A percentile compares a stretch with the other conserved stretches of the same genome.
These are phyloP conservation scores for Aramus guarauna DNA, from an alignment of 2,113 vertebrate genomes.

Conservation along the genomic window DNA sequence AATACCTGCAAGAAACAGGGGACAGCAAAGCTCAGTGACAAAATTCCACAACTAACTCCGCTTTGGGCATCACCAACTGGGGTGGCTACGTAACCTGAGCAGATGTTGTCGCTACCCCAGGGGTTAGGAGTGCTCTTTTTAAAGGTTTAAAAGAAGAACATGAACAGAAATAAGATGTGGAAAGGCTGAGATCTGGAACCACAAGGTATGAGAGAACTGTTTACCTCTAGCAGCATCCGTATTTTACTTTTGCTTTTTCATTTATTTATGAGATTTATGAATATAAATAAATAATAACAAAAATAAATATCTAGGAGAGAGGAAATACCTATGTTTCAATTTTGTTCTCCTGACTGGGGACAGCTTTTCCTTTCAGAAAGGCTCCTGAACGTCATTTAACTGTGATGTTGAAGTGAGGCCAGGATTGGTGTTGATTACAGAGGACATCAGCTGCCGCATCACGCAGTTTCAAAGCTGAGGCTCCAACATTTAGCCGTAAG, in stretches of 20 bases:
- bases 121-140: neutral
- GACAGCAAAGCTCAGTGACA: neutral
- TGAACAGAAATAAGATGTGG: neutral
- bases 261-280: neutral
- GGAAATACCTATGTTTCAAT: neutral
- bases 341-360: neutral
- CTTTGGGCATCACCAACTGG: neutral
- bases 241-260: neutral
- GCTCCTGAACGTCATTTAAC: neutral
- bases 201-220: neutral
- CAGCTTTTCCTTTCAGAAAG: neutral
- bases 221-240: neutral
- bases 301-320: neutral
- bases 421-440: neutral
- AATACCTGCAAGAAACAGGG: slow-evolving; percentile 77
- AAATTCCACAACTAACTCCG: rapidly evolving
- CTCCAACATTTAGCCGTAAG: neutral
- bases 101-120: neutral
- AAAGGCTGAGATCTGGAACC: neutral
- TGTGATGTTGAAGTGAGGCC: neutral
- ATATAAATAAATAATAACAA: neutral
- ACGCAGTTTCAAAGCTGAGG: neutral
- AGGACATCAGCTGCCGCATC: neutral
- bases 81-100: neutral
- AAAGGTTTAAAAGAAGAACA: neutral